These are phyloP conservation scores for Cynodonichthys magdalenae DNA, from an alignment of 2,797 vertebrate genomes.

Conservation along the genomic window DNA sequence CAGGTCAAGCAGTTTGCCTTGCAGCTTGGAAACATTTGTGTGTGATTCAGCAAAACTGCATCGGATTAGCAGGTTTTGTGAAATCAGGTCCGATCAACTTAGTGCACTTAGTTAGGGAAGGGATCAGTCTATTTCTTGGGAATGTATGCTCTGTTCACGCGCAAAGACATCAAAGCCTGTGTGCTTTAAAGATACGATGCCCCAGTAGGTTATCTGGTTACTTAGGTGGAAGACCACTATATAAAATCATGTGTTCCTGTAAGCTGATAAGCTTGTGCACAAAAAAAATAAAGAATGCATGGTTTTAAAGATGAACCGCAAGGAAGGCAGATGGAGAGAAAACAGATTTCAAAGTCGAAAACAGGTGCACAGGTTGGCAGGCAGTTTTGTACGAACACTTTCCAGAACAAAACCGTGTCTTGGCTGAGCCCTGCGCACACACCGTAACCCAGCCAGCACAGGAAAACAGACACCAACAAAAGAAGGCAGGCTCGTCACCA, in stretches of 20 bases:
- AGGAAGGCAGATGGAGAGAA: conserved; percentile 33
- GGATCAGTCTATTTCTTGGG: conserved; percentile 52
- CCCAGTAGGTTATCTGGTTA: conserved; percentile 67
- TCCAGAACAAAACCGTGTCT: conserved; percentile 55
- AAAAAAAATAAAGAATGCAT: conserved; percentile 27
- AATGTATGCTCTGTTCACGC: conserved; percentile 39
- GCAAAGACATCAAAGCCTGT: conserved; percentile 57
- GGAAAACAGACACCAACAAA: conserved; percentile 75
- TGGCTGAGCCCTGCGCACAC: conserved; percentile 23
- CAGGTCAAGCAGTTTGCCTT: conserved; percentile 70
- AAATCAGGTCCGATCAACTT: conserved; percentile 63
- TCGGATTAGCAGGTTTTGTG: conserved; percentile 70
- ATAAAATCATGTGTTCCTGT: conserved; percentile 21
- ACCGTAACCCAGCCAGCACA: conserved; percentile 76
- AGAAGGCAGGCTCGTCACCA: conserved; percentile 73
- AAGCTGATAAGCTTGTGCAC: conserved; percentile 55
- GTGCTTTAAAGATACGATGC: conserved; percentile 65
- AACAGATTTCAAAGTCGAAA: conserved; percentile 62
- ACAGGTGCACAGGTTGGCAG: conserved; percentile 56
- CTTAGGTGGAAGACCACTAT: conserved; percentile 44
- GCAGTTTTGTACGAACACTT: conserved; percentile 58
- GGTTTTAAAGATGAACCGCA: conserved; percentile 47
- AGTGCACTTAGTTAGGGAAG: conserved; percentile 68
- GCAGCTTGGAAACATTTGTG: conserved; percentile 51
- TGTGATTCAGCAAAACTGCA: conserved; percentile 72